These are phyloP conservation scores for Pyrgilauda ruficollis DNA, from an alignment of 2,113 vertebrate species.

Conservation along the genomic window DNA sequence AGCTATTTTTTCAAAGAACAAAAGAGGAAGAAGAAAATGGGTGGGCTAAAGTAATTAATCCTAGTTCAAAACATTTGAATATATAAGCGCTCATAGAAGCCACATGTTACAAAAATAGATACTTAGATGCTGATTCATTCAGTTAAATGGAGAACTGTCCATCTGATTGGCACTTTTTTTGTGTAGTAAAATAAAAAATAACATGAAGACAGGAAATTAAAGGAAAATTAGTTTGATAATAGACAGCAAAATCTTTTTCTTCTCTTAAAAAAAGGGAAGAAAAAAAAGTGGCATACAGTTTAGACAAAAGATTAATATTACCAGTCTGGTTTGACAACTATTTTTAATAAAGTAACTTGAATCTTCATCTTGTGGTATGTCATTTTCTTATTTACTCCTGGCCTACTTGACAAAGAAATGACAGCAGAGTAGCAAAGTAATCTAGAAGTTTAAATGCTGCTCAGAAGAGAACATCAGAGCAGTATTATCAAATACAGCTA, in stretches of 20 bases:
- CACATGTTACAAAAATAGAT: not conserved
- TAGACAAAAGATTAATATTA: not conserved
- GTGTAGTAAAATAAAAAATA: not conserved
- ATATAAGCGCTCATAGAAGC: not conserved
- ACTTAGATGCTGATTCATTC: not conserved
- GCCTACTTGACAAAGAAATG: not conserved
- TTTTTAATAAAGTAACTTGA: not conserved
- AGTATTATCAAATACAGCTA: not conserved
- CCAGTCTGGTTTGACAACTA: not conserved
- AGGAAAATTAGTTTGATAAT: not conserved
- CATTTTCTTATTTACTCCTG: not conserved
- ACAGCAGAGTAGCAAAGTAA: not conserved
- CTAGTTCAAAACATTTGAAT: not conserved
- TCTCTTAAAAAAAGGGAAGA: not conserved
- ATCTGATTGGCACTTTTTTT: not conserved
- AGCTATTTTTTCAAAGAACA: slow-evolving; percentile 7
- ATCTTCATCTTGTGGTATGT: not conserved
- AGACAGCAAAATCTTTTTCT: not conserved
- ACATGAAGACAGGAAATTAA: not conserved
- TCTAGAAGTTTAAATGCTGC: not conserved
- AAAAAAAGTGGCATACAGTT: not conserved
- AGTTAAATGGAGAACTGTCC: not conserved
- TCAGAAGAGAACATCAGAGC: not conserved
- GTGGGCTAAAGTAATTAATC: not conserved
- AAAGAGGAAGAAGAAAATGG: not conserved